phyloP scores from a whole-genome alignment of 2,113 vertebrate species.

The Crotalus tigris region DNA sequence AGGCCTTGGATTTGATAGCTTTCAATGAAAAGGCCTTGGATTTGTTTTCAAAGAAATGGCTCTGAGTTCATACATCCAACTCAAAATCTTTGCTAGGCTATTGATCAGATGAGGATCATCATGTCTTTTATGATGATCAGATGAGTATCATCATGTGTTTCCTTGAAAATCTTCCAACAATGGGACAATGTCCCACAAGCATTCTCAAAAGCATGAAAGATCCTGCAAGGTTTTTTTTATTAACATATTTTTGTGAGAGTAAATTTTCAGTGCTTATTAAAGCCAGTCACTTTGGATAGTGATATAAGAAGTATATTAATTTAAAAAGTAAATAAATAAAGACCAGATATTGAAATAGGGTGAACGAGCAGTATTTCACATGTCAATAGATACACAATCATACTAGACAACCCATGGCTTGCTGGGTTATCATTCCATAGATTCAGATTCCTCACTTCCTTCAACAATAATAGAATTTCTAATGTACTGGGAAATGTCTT shows the following conservation, averaged over 20 bases:
- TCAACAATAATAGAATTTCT: no score
- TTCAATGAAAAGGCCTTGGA: neutral
- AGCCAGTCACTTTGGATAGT: neutral
- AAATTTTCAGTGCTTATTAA: neutral
- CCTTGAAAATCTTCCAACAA: neutral
- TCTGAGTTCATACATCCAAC: neutral
- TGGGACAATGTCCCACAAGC: neutral
- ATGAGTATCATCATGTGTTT: neutral
- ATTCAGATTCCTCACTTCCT: no score
- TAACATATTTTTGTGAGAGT: neutral
- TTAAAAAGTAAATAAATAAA: neutral
- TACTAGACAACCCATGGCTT: no score
- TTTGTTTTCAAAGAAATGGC: neutral
- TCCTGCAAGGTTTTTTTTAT: neutral
- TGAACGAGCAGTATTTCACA: neutral
- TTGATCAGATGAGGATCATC: neutral
- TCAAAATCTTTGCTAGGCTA: neutral
- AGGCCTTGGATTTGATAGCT: neutral
- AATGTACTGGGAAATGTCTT: no score
- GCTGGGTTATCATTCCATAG: no score
- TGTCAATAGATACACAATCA: neutral
- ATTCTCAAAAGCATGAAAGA: neutral
- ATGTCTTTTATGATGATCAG: neutral
- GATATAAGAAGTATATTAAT: no score
- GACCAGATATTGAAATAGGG: neutral